Base-by-base conservation (phyloP, 2,888 invertebrate genomes). In the Pinctada fucata region DNA sequence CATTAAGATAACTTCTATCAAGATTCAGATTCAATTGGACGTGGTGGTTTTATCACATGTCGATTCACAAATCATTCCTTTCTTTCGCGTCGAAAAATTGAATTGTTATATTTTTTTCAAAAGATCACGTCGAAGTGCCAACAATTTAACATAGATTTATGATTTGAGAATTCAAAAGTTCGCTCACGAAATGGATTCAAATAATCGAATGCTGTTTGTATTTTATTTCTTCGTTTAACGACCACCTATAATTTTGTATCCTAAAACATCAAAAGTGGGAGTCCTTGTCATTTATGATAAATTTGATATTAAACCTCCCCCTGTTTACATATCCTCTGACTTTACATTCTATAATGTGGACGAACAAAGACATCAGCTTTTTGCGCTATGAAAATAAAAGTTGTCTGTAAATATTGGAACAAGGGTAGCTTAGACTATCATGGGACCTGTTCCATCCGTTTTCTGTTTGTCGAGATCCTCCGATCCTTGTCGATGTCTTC, bases 231-330 rank as follows among this genome's bases (percentile, higher is more conserved):
- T 6, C 31, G 6, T 58, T 10, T 13, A 58, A 58, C 8, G 6
- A 13, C 58, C 58, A 58, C 58, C 58, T 58, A 58, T 58, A 58
- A 58, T 58, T 58, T 58, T 58, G 58, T 58, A 58, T 13, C 58
- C 8, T 58, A 58, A 31, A 58, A 58, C 58, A 58, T 58, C 58
- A 58, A 58, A 58, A 58, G 58, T 6, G 58, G 58, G 58, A 58
- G 58, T 58, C 6, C 58, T 58, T 58, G 58, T 58, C 58, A 58
- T 58, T 58, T 58, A 58, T 6, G 6, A 0, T 10, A 58, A 10
- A 10, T 13, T 58, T 13, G 58, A 1, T 58, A 58, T 58, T 6
- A 58, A 58, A 58, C 0, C 58, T 13, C 58, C 58, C 13, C 8
- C 13, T 58, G 58, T 58, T 58, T 58, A 13, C 58, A 6, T 58